Conservation (phyloP, 2,797 vertebrate genomes). For the Emys orbicularis region DNA sequence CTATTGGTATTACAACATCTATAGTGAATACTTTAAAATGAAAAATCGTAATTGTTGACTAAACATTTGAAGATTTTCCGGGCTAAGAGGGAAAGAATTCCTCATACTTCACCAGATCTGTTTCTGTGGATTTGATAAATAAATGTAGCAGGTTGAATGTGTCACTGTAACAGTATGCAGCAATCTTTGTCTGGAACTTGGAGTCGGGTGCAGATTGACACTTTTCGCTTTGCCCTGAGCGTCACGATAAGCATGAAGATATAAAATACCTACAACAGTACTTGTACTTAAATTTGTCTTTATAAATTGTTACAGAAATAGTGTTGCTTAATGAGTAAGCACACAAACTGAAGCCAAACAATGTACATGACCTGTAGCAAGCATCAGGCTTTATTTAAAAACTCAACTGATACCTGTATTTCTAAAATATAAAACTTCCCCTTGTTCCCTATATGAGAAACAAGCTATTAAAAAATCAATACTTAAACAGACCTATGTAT, state of each 20-base stretch:
- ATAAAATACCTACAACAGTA: constrained; percentile 48
- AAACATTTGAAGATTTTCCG: constrained; percentile 52
- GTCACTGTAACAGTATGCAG: constrained; percentile 17
- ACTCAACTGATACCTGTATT: constrained; percentile 71
- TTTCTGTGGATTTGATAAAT: constrained; percentile 21
- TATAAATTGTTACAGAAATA: constrained; percentile 66
- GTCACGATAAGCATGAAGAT: constrained; percentile 66
- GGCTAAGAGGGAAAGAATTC: constrained; percentile 40
- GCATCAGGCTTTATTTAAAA: constrained; percentile 71
- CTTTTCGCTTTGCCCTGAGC: constrained; percentile 50
- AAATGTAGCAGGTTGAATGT: constrained; percentile 1
- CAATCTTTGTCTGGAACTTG: background rate
- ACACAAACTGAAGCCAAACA: constrained; percentile 66
- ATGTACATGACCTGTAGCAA: constrained; percentile 67
- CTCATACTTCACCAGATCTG: constrained; percentile 21
- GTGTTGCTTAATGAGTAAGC: constrained; percentile 66
- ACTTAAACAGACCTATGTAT: constrained; percentile 61
- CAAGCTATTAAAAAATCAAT: constrained; percentile 76
- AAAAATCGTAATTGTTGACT: constrained; percentile 36
- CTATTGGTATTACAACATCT: constrained; percentile 33
- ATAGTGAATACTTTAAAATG: constrained; percentile 24
- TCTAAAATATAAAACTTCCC: constrained; percentile 60
- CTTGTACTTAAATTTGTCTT: constrained; percentile 65
- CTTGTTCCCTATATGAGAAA: constrained; percentile 68
- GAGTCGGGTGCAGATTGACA: background rate